Evolutionary conservation across 2,888 invertebrate species (phyloP).

Genomic region (Gastrophysa polygoni): DNA sequence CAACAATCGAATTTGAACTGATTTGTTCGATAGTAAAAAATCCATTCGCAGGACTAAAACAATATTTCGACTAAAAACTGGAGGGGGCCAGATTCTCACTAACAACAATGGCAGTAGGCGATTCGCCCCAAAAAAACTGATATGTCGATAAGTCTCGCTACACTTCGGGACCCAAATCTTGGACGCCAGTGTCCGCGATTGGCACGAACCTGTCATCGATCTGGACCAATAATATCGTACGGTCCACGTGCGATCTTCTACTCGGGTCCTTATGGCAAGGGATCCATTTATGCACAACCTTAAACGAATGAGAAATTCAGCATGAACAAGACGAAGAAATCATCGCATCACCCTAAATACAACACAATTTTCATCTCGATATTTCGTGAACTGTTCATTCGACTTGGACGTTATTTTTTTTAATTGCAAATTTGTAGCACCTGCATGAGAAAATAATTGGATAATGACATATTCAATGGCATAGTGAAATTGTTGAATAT

Average conservation of each 20-base stretch:
- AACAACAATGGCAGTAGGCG: too few relatives aligned
- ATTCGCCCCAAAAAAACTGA: not conserved
- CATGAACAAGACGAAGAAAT: not conserved
- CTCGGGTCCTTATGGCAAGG: constrained; percentile 90
- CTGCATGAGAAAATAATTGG: too few relatives aligned
- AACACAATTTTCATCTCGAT: too few relatives aligned
- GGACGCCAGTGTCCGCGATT: constrained; percentile 87
- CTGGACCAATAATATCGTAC: constrained; percentile 89
- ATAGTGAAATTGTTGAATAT: too few relatives aligned
- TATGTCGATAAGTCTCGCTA: constrained; percentile 31
- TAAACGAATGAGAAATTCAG: not conserved
- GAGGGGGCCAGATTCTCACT: too few relatives aligned
- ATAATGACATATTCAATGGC: too few relatives aligned
- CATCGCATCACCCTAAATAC: too few relatives aligned
- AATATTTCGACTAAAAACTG: not conserved
- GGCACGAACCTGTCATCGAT: constrained; percentile 93
- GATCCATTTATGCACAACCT: constrained; percentile 93
- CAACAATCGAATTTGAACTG: not conserved
- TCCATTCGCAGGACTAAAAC: too few relatives aligned
- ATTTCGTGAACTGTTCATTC: too few relatives aligned
- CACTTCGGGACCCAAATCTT: constrained; percentile 73
- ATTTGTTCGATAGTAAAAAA: constrained; percentile 13
- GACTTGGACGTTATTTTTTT: too few relatives aligned
- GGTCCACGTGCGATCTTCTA: constrained; percentile 89
- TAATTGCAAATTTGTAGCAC: too few relatives aligned